Evolutionary conservation across 2,797 vertebrate genomes (phyloP).

Genomic region (Catharus ustulatus): DNA sequence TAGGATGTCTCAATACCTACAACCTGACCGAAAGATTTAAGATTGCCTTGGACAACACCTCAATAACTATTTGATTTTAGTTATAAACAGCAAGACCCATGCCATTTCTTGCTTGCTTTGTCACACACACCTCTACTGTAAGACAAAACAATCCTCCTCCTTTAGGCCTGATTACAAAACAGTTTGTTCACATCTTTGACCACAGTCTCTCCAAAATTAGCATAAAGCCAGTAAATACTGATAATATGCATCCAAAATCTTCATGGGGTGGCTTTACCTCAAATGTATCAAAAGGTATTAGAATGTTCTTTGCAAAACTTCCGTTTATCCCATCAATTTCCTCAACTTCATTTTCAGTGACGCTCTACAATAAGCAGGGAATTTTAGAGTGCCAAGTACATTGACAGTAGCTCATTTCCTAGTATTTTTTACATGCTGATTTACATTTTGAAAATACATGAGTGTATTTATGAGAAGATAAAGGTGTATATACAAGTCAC

Average conservation of each 20-base stretch:
- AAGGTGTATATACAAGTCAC: background rate
- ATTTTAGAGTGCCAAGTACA: accelerated
- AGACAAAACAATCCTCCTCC: background rate
- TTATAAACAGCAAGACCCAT: background rate
- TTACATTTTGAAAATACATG: background rate
- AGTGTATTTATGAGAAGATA: background rate
- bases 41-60: background rate
- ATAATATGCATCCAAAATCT: background rate
- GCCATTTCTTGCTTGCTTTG: background rate
- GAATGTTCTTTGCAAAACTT: background rate
- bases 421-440: background rate
- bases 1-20: background rate
- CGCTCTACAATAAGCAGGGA: background rate
- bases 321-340: background rate
- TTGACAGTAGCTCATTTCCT: background rate
- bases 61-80: background rate
- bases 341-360: background rate
- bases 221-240: background rate
- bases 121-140: background rate
- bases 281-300: background rate
- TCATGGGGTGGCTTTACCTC: background rate
- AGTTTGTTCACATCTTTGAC: background rate
- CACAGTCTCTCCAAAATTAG: background rate
- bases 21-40: background rate
- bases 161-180: background rate